Evolutionary conservation across 2,113 vertebrate genomes (phyloP), one percentile per base, ranked within the genome.

Genomic region (Scomber japonicus): DNA sequence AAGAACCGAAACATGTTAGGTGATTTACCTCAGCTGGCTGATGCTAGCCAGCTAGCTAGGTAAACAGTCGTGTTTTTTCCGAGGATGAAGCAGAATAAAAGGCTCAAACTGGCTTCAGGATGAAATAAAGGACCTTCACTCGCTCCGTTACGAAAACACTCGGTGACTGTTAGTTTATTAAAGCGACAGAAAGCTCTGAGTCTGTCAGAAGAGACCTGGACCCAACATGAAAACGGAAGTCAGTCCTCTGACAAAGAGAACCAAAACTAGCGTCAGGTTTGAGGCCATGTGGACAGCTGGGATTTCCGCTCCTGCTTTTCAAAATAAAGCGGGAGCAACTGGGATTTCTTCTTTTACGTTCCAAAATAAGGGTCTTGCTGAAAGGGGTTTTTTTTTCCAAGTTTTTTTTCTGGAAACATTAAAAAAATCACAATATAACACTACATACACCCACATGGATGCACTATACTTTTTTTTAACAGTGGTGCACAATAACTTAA

Each of bases 1-100:
- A 95, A 83, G 90, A 91, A 96, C 45, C 95, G 95, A 90, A 95
- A 96, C 95, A 96, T 96, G 82, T 78, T 93, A 84, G 74, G 83
- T 75, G 75, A 61, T 90, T 87, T 79, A 72, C 89, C 78, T 88
- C 90, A 91, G 91, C 91, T 94, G 92, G 92, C 91, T 90, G 81
- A 78, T 77, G 83, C 78, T 91, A 94, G 93, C 92, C 89, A 94
- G 91, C 90, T 91, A 93, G 89, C 91, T 71, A 85, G 76, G 82
- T 85, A 91, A 91, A 91, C 78, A 89, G 73, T 84, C 74, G 87
- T 74, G 63, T 87, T 89, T 63, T 88, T 45, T 24, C 40, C 76
- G 77, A 76, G 81, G 69, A 80, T 76, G 56, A 82, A 67, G 82
- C 27, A 53, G 49, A 51, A 82, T 63, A 63, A 76, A 40, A 61